Evolutionary conservation across 1,140 invertebrate species (phyloP).

Genomic region (Zaprionus tsacasi): DNA sequence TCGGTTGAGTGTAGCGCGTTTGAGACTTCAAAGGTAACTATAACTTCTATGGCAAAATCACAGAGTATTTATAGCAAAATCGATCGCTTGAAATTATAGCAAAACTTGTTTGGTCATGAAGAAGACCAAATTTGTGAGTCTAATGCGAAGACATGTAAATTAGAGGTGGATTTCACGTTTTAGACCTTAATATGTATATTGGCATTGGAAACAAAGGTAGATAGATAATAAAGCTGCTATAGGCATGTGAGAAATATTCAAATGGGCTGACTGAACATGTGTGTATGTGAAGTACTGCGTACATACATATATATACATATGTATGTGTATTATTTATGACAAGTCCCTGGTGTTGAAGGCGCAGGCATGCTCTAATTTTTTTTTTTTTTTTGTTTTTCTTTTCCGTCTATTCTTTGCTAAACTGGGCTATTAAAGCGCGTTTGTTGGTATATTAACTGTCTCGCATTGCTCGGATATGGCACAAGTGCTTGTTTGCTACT

Average conservation of each 20-base stretch:
- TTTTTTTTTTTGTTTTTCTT: no score
- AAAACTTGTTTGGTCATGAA: slow-evolving; percentile 3
- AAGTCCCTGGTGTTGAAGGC: slow-evolving; percentile 75
- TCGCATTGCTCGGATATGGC: slow-evolving; percentile 52
- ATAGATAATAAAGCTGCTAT: slow-evolving; percentile 11
- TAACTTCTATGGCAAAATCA: slow-evolving; percentile 24
- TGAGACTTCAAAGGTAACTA: slow-evolving; percentile 50
- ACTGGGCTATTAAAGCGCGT: slow-evolving; percentile 81
- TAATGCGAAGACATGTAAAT: slow-evolving; percentile 4
- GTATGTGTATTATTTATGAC: slow-evolving; percentile 73
- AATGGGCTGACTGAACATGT: slow-evolving; percentile 18
- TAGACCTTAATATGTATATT: background rate
- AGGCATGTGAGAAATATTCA: background rate
- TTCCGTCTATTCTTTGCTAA: slow-evolving; percentile 81
- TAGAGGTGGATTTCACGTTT: background rate
- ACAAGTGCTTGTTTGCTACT: slow-evolving; percentile 16
- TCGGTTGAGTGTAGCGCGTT: slow-evolving; percentile 17
- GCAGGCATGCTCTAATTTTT: slow-evolving; percentile 75
- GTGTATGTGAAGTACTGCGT: slow-evolving; percentile 5
- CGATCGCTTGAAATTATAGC: background rate
- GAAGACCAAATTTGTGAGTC: background rate
- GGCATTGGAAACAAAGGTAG: slow-evolving; percentile 13
- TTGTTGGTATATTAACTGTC: slow-evolving; percentile 78
- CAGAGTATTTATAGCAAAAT: slow-evolving; percentile 53
- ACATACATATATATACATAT: slow-evolving; percentile 1